phyloP scores from a whole-genome alignment of 2,888 invertebrate species.

The Pteria penguin region DNA sequence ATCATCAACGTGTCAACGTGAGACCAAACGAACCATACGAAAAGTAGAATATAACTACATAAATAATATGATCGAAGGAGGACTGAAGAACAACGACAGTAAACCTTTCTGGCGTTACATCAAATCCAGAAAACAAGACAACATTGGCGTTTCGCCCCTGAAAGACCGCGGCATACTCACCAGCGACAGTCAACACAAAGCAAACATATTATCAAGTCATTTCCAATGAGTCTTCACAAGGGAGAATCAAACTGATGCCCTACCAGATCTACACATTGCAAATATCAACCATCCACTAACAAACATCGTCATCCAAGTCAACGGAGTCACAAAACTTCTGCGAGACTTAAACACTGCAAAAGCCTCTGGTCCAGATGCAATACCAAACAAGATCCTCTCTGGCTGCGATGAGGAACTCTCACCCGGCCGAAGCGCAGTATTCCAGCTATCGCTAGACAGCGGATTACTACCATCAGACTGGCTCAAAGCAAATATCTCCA shows the following conservation, averaged over 20 bases:
- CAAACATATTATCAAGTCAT: constrained; percentile 34
- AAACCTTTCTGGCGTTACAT: constrained; percentile 41
- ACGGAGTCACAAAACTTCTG: constrained; percentile 43
- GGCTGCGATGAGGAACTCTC: constrained; percentile 41
- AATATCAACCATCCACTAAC: constrained; percentile 4
- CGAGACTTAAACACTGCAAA: constrained; percentile 37
- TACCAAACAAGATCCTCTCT: constrained; percentile 43
- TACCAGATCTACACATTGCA: constrained; percentile 10
- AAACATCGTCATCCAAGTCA: constrained; percentile 7
- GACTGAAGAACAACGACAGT: constrained; percentile 42
- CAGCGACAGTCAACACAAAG: constrained; percentile 40
- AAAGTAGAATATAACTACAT: constrained; percentile 14
- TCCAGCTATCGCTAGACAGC: constrained; percentile 11
- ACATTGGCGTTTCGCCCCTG: constrained; percentile 28
- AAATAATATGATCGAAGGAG: constrained; percentile 32
- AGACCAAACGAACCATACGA: constrained; percentile 23
- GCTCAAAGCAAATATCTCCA: constrained; percentile 37
- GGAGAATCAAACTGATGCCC: not conserved
- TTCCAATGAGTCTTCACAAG: constrained; percentile 42
- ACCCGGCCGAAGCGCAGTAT: constrained; percentile 26
- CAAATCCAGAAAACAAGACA: constrained; percentile 31
- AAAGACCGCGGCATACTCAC: constrained; percentile 25
- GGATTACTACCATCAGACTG: constrained; percentile 34
- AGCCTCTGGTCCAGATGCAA: constrained; percentile 41
- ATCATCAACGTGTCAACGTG: constrained; percentile 28